A percentile compares a stretch with the other conserved stretches of the same genome.
Conservation (phyloP, 2,888 invertebrate genomes). For the Drosophila nr. medialis region DNA sequence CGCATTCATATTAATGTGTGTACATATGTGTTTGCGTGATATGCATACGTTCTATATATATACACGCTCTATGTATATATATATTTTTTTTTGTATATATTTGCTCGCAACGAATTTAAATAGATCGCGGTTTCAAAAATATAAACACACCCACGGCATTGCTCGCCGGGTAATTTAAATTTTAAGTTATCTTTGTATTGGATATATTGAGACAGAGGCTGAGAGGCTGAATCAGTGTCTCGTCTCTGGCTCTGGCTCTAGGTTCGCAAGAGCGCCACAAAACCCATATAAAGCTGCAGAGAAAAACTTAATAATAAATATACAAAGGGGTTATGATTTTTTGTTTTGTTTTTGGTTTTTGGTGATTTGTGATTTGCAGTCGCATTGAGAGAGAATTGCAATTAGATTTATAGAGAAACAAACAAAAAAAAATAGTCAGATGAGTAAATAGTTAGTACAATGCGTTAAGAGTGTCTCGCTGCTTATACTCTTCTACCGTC, state of each 20-base stretch:
- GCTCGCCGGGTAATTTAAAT: slow-evolving; percentile 84
- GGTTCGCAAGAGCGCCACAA: slow-evolving; percentile 68
- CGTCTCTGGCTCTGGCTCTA: slow-evolving; percentile 52
- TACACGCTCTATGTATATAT: slow-evolving; percentile 8
- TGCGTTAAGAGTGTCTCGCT: slow-evolving; percentile 7
- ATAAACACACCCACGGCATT: slow-evolving; percentile 83
- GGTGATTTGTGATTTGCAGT: slow-evolving; percentile 22
- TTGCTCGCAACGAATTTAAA: slow-evolving; percentile 82
- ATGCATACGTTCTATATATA: slow-evolving; percentile 32
- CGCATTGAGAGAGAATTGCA: slow-evolving; percentile 35
- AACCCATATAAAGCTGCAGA: slow-evolving; percentile 82
- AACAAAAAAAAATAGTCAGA: slow-evolving; percentile 19
- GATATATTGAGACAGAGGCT: slow-evolving; percentile 32
- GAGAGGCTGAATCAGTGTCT: slow-evolving; percentile 41
- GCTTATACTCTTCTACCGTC: slow-evolving; percentile 3
- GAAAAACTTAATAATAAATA: slow-evolving; percentile 82
- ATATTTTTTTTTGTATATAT: slow-evolving; percentile 32
- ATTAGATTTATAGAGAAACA: slow-evolving; percentile 6
- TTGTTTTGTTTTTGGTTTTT: slow-evolving; percentile 46
- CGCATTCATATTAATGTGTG: slow-evolving; percentile 65
- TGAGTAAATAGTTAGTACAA: slow-evolving; percentile 8
- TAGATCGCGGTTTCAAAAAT: slow-evolving; percentile 83
- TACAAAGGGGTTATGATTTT: slow-evolving; percentile 70
- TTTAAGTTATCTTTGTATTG: slow-evolving; percentile 47
- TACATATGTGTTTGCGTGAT: slow-evolving; percentile 57